Evolutionary conservation across 2,888 invertebrate species (phyloP).

Genomic region (Conops quadrifasciatus): DNA sequence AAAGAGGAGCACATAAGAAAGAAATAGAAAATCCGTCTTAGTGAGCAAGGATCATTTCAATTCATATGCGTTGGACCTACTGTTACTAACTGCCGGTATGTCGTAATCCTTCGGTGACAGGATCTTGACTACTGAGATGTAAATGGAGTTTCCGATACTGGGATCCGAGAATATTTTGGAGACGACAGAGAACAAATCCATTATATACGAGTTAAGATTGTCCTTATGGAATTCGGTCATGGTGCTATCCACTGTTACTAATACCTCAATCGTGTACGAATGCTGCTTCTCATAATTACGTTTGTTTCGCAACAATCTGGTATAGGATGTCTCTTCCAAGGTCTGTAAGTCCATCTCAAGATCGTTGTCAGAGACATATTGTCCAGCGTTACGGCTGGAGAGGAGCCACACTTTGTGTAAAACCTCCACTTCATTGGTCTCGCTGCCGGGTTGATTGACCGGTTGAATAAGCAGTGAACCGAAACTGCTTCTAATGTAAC

Average conservation of each 20-base stretch:
- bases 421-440: constrained; percentile 62
- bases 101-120: constrained; percentile 68
- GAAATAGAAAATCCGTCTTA: background rate
- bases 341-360: constrained; percentile 52
- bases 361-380: constrained; percentile 54
- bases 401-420: constrained; percentile 67
- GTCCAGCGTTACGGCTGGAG: constrained; percentile 57
- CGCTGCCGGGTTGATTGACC: constrained; percentile 68
- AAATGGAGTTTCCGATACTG: constrained; percentile 85
- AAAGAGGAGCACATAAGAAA: background rate
- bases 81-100: constrained; percentile 37
- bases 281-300: constrained; percentile 59
- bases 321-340: constrained; percentile 45
- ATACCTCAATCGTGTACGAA: constrained; percentile 79
- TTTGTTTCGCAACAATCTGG: constrained; percentile 54
- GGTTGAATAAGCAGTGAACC: constrained; percentile 76
- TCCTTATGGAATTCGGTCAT: constrained; percentile 81
- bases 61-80: constrained; percentile 37
- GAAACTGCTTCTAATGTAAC: constrained; percentile 73
- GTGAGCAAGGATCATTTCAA: background rate
- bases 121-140: constrained; percentile 79
- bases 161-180: constrained; percentile 82
- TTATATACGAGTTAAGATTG: constrained; percentile 75
- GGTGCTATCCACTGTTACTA: constrained; percentile 82
- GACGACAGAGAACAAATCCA: constrained; percentile 85